phyloP scores from a whole-genome alignment of 2,113 vertebrate species.

The Crocuta crocuta region DNA sequence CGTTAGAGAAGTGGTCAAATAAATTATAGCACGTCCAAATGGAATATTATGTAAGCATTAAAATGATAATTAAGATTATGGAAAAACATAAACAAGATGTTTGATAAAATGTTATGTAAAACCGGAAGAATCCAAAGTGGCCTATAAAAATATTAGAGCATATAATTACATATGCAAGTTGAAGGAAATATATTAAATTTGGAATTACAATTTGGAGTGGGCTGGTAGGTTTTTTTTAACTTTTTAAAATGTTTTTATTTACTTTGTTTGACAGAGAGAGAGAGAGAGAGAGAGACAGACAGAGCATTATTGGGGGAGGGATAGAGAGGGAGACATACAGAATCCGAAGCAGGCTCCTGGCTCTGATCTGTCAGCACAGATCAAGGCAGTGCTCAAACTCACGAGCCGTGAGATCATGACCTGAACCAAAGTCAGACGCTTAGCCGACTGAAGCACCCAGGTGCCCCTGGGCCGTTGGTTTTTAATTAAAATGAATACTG shows the following conservation, averaged over 20 bases:
- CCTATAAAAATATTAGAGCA: conserved; percentile 4
- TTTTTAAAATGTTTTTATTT: too few species aligned
- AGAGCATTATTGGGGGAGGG: too few species aligned
- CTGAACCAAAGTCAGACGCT: too few species aligned
- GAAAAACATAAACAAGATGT: background rate
- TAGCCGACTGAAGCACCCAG: too few species aligned
- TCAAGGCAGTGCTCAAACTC: too few species aligned
- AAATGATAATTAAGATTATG: conserved; percentile 53
- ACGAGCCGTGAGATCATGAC: too few species aligned
- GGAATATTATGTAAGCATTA: conserved; percentile 54
- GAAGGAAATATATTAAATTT: conserved; percentile 4
- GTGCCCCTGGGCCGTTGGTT: background rate
- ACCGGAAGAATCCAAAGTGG: background rate
- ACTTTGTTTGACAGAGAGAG: too few species aligned
- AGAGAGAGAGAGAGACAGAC: too few species aligned
- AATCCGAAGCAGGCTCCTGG: too few species aligned
- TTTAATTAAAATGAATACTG: conserved; percentile 37
- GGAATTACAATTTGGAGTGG: background rate
- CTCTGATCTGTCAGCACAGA: too few species aligned
- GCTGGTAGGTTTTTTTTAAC: too few species aligned
- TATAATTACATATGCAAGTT: conserved; percentile 11
- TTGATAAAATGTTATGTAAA: conserved; percentile 50
- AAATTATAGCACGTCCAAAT: conserved; percentile 29
- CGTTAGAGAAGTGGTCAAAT: conserved; percentile 8
- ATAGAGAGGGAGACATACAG: too few species aligned